phyloP scores from a whole-genome alignment of 1,140 invertebrate genomes.

The Drosophila aff. region DNA sequence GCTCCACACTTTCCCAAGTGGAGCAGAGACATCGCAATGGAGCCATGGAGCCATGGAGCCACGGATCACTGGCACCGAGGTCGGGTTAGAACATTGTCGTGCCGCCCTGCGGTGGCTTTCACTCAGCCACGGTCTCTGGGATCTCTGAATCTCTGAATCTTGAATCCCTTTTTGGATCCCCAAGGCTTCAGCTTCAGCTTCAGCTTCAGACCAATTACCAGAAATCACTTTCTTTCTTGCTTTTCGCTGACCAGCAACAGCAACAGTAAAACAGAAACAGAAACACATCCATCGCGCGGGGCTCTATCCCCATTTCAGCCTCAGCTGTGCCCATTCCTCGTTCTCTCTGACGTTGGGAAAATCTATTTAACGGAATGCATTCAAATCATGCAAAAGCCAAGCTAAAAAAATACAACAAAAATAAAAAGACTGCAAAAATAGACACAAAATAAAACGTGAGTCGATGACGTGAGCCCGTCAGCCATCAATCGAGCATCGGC shows the following conservation, averaged over 20 bases:
- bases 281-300: constrained; percentile 17
- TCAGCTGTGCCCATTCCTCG: constrained; percentile 62
- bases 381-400: constrained; percentile 54
- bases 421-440: constrained; percentile 12
- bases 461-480: constrained; percentile 68
- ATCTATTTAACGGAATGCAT: constrained; percentile 63
- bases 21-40: constrained; percentile 12
- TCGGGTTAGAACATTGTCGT: constrained; percentile 60
- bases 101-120: constrained; percentile 66
- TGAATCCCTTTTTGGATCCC: constrained; percentile 19
- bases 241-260: constrained; percentile 28
- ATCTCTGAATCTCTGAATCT: constrained; percentile 15
- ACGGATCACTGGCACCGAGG: not conserved
- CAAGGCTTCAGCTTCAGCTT: constrained; percentile 4
- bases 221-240: constrained; percentile 70
- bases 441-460: constrained; percentile 53
- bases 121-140: constrained; percentile 38
- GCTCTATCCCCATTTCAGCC: constrained; percentile 17
- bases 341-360: constrained; percentile 62
- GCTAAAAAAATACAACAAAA: constrained; percentile 19
- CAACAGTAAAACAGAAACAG: constrained; percentile 2
- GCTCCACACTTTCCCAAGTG: constrained; percentile 11
- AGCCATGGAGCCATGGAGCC: not conserved
- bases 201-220: constrained; percentile 31
- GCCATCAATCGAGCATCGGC: constrained; percentile 66